A percentile compares a stretch with the other conserved stretches of the same genome.
Evolutionary conservation across 1,140 invertebrate species (phyloP).

Genomic region (Danaus melanippus): DNA sequence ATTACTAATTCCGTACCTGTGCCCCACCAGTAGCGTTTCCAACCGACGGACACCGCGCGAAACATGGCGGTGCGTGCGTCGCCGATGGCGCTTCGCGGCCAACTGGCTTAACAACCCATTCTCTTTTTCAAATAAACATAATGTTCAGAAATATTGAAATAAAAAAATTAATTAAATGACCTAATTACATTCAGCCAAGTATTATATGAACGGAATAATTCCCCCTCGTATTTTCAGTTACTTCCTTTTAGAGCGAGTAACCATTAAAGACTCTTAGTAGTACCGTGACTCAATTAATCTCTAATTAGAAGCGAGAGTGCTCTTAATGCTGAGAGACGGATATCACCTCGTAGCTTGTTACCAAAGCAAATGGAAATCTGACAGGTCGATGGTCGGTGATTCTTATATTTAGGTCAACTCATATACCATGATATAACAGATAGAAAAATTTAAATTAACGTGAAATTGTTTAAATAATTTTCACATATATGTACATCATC

Average conservation of each 20-base stretch:
- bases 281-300: constrained; percentile 61
- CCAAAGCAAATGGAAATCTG: constrained; percentile 58
- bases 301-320: constrained; percentile 65
- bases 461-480: too few species aligned
- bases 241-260: background rate
- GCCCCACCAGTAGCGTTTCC: constrained; percentile 70
- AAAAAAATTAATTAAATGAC: background rate
- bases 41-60: constrained; percentile 57
- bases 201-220: too few species aligned
- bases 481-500: too few species aligned
- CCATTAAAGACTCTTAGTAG: constrained; percentile 43
- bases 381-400: constrained; percentile 43
- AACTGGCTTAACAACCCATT: constrained; percentile 38
- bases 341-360: constrained; percentile 56
- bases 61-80: constrained; percentile 60
- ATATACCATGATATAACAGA: too few species aligned
- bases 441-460: too few species aligned
- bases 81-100: constrained; percentile 44
- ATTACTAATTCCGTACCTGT: constrained; percentile 61
- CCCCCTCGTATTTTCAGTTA: too few species aligned
- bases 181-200: too few species aligned
- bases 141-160: background rate
- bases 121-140: constrained; percentile 5
- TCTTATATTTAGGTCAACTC: constrained; percentile 45
- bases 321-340: constrained; percentile 56